Evolutionary conservation across 2,888 invertebrate genomes (phyloP).

Genomic region (Hedya salicella): DNA sequence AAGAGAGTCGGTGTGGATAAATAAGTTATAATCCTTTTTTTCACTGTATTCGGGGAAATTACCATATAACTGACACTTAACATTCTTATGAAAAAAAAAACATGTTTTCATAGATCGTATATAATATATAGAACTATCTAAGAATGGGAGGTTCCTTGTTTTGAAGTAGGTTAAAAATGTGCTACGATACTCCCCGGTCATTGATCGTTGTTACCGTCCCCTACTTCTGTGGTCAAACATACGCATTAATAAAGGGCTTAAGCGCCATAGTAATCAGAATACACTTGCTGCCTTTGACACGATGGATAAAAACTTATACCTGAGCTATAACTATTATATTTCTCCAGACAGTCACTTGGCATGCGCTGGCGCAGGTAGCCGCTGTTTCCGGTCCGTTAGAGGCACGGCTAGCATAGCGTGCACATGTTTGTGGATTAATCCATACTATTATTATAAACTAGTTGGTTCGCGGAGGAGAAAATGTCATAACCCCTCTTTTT

Average conservation of each 20-base stretch:
- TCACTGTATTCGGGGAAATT: too few relatives aligned
- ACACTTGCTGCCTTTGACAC: neutral
- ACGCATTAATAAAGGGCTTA: neutral
- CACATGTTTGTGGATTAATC: neutral
- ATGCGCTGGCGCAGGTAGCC: slow-evolving; percentile 60
- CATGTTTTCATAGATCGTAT: too few relatives aligned
- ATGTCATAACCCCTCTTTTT: too few relatives aligned
- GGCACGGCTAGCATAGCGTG: slow-evolving; percentile 20
- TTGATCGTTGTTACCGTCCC: neutral
- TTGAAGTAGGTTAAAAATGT: too few relatives aligned
- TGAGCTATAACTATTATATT: slow-evolving; percentile 35
- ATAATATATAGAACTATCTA: too few relatives aligned
- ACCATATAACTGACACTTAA: too few relatives aligned
- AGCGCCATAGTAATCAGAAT: neutral
- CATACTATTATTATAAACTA: too few relatives aligned
- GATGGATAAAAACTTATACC: slow-evolving; percentile 34
- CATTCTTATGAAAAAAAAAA: too few relatives aligned
- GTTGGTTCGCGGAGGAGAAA: too few relatives aligned
- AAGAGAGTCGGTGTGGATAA: too few relatives aligned
- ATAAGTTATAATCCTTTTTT: too few relatives aligned
- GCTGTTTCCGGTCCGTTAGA: slow-evolving; percentile 59
- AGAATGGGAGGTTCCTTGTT: too few relatives aligned
- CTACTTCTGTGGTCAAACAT: neutral
- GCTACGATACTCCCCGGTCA: neutral
- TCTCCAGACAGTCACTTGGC: slow-evolving; percentile 45